phyloP scores from a whole-genome alignment of 2,113 vertebrate species.

The Coptodon bakossiorum region DNA sequence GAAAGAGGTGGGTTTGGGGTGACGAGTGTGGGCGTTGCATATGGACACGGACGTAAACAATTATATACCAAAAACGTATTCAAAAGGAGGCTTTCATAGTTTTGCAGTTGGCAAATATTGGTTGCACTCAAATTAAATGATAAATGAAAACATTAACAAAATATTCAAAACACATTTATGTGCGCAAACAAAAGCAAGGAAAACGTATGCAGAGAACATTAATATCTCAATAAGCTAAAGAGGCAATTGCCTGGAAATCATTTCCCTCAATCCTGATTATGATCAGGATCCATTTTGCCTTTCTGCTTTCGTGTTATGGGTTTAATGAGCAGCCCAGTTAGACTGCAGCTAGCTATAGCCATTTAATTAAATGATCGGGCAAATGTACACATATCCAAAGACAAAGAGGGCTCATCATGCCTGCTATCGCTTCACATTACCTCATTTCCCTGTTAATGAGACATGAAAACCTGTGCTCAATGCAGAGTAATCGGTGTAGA shows the following conservation, averaged over 20 bases:
- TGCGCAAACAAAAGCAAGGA: not conserved
- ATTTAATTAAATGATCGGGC: slow-evolving; percentile 32
- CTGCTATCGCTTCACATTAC: not conserved
- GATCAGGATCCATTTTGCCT: slow-evolving; percentile 20
- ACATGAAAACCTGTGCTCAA: slow-evolving; percentile 10
- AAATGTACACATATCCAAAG: slow-evolving; percentile 16
- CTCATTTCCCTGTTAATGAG: slow-evolving; percentile 21
- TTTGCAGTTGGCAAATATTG: not conserved
- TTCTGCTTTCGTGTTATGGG: not conserved
- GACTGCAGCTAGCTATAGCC: not conserved
- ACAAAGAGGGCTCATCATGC: not conserved
- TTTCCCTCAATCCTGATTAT: slow-evolving; percentile 27
- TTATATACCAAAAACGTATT: not conserved
- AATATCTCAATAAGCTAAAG: not conserved
- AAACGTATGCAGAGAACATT: not conserved
- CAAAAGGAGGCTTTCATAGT: not conserved
- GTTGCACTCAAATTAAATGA: not conserved
- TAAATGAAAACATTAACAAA: not conserved
- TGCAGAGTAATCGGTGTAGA: not conserved
- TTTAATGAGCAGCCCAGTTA: slow-evolving; percentile 32
- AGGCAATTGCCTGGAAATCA: slow-evolving; percentile 2
- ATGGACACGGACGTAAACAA: not conserved
- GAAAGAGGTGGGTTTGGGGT: not conserved
- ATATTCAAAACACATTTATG: not conserved
- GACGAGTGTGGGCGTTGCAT: not conserved